Conservation (phyloP, 2,888 invertebrate species). For the Chrysolina oricalcia region DNA sequence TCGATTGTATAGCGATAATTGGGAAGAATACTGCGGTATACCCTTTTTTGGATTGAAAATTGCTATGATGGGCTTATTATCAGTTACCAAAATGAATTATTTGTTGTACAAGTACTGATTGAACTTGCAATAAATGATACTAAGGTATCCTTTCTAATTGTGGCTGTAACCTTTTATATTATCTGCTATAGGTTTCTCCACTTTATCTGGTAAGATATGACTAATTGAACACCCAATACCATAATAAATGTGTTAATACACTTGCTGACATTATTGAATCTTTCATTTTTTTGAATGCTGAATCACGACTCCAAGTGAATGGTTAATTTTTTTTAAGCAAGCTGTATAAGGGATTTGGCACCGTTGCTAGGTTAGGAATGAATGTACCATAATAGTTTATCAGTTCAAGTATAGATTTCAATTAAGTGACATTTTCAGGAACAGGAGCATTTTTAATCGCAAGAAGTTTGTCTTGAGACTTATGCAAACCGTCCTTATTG, state of each 20-base stretch:
- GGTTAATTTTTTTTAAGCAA: conserved; percentile 25
- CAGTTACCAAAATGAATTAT: conserved; percentile 32
- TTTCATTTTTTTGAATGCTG: conserved; percentile 29
- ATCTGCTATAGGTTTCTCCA: conserved; percentile 29
- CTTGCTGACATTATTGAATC: conserved; percentile 21
- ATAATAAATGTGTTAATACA: conserved; percentile 30
- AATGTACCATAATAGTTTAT: conserved; percentile 36
- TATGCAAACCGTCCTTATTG: conserved; percentile 51
- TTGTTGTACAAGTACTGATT: conserved; percentile 35
- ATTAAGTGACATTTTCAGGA: conserved; percentile 19
- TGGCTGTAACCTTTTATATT: conserved; percentile 30
- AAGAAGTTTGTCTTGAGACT: conserved; percentile 32
- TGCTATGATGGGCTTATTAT: too few species aligned
- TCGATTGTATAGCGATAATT: conserved; percentile 32
- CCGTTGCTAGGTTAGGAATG: conserved; percentile 29
- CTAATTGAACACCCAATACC: conserved; percentile 20
- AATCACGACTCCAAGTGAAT: conserved; percentile 13
- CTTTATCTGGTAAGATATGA: conserved; percentile 22
- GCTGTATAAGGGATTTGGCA: conserved; percentile 26
- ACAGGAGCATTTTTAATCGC: conserved; percentile 26
- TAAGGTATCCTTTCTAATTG: conserved; percentile 24
- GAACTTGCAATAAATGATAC: too few species aligned
- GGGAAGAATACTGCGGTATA: conserved; percentile 29
- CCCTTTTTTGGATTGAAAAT: conserved; percentile 32
- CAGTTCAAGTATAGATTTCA: conserved; percentile 30